These are phyloP conservation scores for Rhinogobius similis DNA, from an alignment of 2,113 vertebrate genomes.

Conservation along the genomic window DNA sequence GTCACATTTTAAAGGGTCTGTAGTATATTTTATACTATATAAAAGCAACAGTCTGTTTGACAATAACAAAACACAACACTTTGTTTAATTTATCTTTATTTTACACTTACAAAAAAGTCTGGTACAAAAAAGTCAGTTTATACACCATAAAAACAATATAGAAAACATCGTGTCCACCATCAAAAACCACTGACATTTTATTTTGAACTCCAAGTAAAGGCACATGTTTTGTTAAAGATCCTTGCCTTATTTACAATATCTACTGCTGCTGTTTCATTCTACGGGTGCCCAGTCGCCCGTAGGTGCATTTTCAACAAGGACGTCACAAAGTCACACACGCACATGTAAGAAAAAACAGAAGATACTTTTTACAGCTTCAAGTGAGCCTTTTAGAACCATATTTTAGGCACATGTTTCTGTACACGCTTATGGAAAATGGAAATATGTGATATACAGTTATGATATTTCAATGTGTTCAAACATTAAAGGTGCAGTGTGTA, in stretches of 20 bases:
- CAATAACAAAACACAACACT: neutral
- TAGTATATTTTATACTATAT: too few species aligned
- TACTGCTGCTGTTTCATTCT: slow-evolving; percentile 13
- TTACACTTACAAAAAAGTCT: slow-evolving; percentile 71
- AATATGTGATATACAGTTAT: neutral
- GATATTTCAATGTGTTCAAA: neutral
- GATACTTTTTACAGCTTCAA: slow-evolving; percentile 40
- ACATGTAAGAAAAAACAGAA: slow-evolving; percentile 16
- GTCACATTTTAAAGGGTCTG: too few species aligned
- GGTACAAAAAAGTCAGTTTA: slow-evolving; percentile 68
- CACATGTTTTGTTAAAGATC: slow-evolving; percentile 56
- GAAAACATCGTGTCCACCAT: slow-evolving; percentile 61
- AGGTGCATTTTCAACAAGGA: slow-evolving; percentile 17
- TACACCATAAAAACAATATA: slow-evolving; percentile 72
- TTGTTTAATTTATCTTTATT: slow-evolving; percentile 60
- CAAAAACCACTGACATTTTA: slow-evolving; percentile 36
- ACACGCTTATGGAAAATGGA: neutral
- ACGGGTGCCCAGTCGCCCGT: slow-evolving; percentile 17
- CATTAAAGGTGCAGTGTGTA: slow-evolving; percentile 8
- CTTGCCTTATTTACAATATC: slow-evolving; percentile 51
- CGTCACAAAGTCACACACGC: slow-evolving; percentile 16
- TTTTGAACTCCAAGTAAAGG: slow-evolving; percentile 58
- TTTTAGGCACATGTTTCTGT: slow-evolving; percentile 9
- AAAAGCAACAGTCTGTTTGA: too few species aligned
- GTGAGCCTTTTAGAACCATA: slow-evolving; percentile 41